Percentiles rank a stretch among this genome's conserved stretches.
phyloP scores from a whole-genome alignment of 2,797 vertebrate species.

The Takifugu ocellatus region DNA sequence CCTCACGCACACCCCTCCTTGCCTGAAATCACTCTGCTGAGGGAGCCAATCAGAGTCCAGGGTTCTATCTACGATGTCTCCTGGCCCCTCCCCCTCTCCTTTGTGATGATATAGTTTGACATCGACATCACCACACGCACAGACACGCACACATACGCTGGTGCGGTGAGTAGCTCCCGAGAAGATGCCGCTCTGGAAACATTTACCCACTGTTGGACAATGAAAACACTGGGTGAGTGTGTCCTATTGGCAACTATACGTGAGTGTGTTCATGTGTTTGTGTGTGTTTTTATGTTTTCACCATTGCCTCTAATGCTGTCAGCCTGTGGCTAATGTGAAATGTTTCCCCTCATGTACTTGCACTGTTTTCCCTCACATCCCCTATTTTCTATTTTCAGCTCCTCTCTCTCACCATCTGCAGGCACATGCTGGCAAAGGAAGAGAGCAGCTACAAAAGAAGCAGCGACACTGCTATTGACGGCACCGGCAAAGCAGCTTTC shows the following conservation, averaged over 20 bases:
- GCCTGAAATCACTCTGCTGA: conserved; percentile 35
- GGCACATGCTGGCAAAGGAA: conserved; percentile 52
- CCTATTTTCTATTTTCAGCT: conserved; percentile 30
- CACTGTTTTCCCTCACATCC: conserved; percentile 11
- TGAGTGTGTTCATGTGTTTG: neutral
- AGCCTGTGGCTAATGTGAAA: conserved; percentile 4
- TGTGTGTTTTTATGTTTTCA: conserved; percentile 7
- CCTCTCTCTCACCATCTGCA: conserved; percentile 39
- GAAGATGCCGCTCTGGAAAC: conserved; percentile 25
- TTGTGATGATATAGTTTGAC: conserved; percentile 64
- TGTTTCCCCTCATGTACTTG: conserved; percentile 4
- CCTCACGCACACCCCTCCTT: conserved; percentile 35
- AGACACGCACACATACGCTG: conserved; percentile 13
- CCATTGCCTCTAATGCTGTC: conserved; percentile 5
- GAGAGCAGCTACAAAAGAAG: conserved; percentile 35
- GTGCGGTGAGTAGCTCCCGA: conserved; percentile 28
- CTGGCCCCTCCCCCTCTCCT: conserved; percentile 52
- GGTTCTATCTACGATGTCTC: conserved; percentile 31
- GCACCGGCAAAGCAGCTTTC: conserved; percentile 23
- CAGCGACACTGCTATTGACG: conserved; percentile 18
- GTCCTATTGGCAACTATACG: conserved; percentile 8
- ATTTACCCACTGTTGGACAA: conserved; percentile 33
- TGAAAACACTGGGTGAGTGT: conserved; percentile 49
- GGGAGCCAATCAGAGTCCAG: conserved; percentile 56
- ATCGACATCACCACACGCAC: conserved; percentile 48